Evolutionary conservation across 2,113 vertebrate genomes (phyloP).

Genomic region (Fregetta grallaria): DNA sequence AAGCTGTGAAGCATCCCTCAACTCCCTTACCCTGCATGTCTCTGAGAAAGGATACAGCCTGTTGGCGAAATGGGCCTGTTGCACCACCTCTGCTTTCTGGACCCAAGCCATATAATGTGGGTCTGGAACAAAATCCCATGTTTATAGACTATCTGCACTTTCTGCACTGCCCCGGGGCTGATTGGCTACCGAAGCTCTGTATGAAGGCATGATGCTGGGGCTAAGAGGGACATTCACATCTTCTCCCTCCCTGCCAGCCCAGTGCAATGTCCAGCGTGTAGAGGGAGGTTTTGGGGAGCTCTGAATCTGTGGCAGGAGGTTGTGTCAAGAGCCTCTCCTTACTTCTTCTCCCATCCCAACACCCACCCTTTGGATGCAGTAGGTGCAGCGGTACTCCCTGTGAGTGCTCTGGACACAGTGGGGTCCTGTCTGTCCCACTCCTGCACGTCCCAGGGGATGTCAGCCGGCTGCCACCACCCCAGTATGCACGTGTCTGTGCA

Average conservation of each 20-base stretch:
- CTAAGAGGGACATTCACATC: not conserved
- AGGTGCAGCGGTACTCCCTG: not conserved
- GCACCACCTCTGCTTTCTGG: not conserved
- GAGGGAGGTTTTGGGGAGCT: not conserved
- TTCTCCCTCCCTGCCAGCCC: not conserved
- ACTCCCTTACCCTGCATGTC: not conserved
- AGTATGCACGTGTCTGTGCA: accelerated
- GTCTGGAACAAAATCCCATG: not conserved
- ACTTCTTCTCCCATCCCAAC: not conserved
- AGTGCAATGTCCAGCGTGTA: not conserved
- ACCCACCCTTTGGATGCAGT: not conserved
- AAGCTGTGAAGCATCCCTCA: not conserved
- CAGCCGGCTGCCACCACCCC: not conserved
- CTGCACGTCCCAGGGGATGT: not conserved
- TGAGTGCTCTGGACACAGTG: not conserved
- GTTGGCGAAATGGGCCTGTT: not conserved
- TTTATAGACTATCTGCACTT: not conserved
- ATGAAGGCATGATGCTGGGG: not conserved
- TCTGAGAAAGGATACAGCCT: not conserved
- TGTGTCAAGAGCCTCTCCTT: not conserved
- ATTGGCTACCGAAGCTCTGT: not conserved
- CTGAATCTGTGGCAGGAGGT: not conserved
- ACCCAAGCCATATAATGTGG: not conserved
- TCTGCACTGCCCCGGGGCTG: not conserved
- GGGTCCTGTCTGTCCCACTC: not conserved